Evolutionary conservation across 2,113 vertebrate species (phyloP), one percentile per base, ranked within the genome.

Genomic region (Pongo abelii): DNA sequence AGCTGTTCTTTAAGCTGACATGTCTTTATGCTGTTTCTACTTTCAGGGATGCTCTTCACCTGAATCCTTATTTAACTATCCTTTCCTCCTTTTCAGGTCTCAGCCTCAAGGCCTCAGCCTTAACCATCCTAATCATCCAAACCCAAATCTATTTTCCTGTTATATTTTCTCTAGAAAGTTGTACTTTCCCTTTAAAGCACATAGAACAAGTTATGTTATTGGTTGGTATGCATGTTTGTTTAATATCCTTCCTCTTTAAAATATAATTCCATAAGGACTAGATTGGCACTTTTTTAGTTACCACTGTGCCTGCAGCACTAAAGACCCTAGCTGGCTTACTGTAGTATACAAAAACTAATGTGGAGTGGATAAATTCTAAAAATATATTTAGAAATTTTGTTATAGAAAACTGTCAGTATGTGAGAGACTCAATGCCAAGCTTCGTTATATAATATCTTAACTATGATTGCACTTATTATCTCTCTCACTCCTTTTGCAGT

Each of bases 331-430:
- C 5, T 97, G 48, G 30, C 0, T 83, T 84, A 48, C 3, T 67
- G 12, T 52, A 30, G 35, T 69, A 38, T 78, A 80, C 4, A 70
- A 85, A 64, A 75, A 94, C 13, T 52, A 78, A 94, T 70, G 70
- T 86, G 27, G 25, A 84, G 13, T 79, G 30, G 8, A 79, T 84
- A 89, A 40, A 93, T 84, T 80, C 32, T 55, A 92, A 86, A 93
- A 96, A 23, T 80, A 93, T 83, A 90, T 83, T 91, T 93, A 89
- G 48, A 94, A 96, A 74, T 18, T 64, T 27, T 78, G 7, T 70
- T 72, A 57, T 8, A 16, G 38, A 77, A 0, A 5, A 52, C 40
- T 80, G 27, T 48, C 30, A 59, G 20, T 70, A 93, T 94, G 27
- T 93, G 16, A 84, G 30, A 93, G 13, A 70, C 46, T 38, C 11